Evolutionary conservation across 2,113 vertebrate species (phyloP), one percentile per base, ranked within the genome.

Genomic region (Charina bottae): DNA sequence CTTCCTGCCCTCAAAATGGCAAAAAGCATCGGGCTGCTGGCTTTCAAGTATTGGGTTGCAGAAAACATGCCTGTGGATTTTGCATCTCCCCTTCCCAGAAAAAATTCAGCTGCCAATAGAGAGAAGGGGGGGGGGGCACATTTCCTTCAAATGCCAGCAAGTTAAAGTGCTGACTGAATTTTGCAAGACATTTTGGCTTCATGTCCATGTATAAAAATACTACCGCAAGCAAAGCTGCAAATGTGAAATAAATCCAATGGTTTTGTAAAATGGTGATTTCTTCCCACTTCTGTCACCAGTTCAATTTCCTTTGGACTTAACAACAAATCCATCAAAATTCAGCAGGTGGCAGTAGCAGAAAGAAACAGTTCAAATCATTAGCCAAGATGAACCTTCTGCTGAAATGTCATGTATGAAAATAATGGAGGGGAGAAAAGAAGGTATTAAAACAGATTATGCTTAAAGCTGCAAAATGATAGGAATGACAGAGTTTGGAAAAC

Each of bases 271-370:
- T 3, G 26, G 28, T 17, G 7, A 7, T 53, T 28, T 49, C 12
- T 49, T 89, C 46, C 0, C 87, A 53, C 21, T 64, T n/a, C 21
- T 11, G 15, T 54, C 19, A 12, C 46, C 17, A 6, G 17, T 23
- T 21, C 15, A 23, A 54, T 11, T 55, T 78, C 53, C n/a, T 89
- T 78, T 55, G 2, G 11, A 78, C 28, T 89, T 23, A 55, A 28
- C 78, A 72, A 13, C 10, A 64, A 89, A 28, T 23, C 87, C 42
- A n/a, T 53, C 88, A 68, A 33, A n/a, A 54, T 33, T 72, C 88
- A 89, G 88, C 62, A 89, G 88, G 53, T 89, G 88, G 60, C 59
- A n/a, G 59, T 13, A 89, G 46, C 24, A 28, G 42, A 49, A 88
- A 68, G 15, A 72, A 28, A 53, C 2, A 3, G 87, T 28, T 21